phyloP scores from a whole-genome alignment of 2,888 invertebrate species.

The Halictus quadricinctus region DNA sequence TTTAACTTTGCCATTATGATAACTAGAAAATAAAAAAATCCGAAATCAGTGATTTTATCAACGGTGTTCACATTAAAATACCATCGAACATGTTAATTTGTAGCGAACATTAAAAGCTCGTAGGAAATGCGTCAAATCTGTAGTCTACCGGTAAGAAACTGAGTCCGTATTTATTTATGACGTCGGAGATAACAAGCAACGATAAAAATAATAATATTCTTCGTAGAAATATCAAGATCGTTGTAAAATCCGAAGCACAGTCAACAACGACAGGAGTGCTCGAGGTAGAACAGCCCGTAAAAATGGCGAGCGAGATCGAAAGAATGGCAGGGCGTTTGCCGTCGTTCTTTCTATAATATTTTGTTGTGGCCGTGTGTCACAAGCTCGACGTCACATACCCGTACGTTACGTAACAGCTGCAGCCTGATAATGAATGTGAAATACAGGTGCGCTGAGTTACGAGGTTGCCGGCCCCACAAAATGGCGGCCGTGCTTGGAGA shows the following conservation, averaged over 20 bases:
- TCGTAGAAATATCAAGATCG: neutral
- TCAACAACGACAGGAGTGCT: neutral
- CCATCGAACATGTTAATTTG: neutral
- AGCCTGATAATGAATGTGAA: constrained; percentile 74
- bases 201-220: neutral
- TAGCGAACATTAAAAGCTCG: neutral
- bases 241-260: neutral
- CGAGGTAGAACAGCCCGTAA: constrained; percentile 16
- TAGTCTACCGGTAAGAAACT: neutral
- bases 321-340: neutral
- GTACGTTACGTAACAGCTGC: constrained; percentile 71
- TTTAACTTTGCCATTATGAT: neutral
- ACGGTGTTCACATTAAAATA: neutral
- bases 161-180: neutral
- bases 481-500: constrained; percentile 18
- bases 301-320: constrained; percentile 33
- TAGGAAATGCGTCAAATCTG: neutral
- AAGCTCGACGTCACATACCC: constrained; percentile 43
- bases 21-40: too few species aligned
- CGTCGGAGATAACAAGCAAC: neutral
- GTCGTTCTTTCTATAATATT: constrained; percentile 44
- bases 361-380: constrained; percentile 48
- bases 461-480: constrained; percentile 34
- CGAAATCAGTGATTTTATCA: neutral
- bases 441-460: constrained; percentile 58